Percentiles rank a stretch among this genome's conserved stretches.
phyloP scores from a whole-genome alignment of 1,140 invertebrate genomes.

The Leptopilina clavipes region DNA sequence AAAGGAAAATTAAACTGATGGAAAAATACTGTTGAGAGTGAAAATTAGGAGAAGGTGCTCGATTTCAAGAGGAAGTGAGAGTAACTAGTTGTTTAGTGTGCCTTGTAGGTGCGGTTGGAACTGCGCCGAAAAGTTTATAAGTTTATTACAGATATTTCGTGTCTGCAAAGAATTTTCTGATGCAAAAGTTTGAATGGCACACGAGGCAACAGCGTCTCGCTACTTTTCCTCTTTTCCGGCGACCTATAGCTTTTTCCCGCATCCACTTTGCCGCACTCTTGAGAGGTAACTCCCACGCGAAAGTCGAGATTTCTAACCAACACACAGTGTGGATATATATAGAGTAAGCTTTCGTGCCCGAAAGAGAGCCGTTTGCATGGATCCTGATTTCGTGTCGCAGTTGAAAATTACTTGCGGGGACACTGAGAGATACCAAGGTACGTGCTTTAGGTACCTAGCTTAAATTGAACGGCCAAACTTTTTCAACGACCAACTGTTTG shows the following conservation, averaged over 20 bases:
- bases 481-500: slow-evolving; percentile 31
- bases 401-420: slow-evolving; percentile 47
- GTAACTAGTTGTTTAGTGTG: slow-evolving; percentile 55
- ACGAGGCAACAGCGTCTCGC: slow-evolving; percentile 46
- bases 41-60: too few relatives aligned
- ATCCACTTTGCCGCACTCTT: slow-evolving; percentile 34
- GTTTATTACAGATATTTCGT: slow-evolving; percentile 60
- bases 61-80: slow-evolving; percentile 38
- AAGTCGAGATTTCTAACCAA: slow-evolving; percentile 42
- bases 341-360: slow-evolving; percentile 26
- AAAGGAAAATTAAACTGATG: too few relatives aligned
- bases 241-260: slow-evolving; percentile 36
- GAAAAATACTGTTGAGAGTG: too few relatives aligned
- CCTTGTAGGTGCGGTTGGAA: slow-evolving; percentile 33
- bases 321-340: not conserved
- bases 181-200: slow-evolving; percentile 61
- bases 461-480: slow-evolving; percentile 25
- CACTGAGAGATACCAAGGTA: slow-evolving; percentile 12
- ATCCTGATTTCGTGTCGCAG: slow-evolving; percentile 50
- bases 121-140: slow-evolving; percentile 57
- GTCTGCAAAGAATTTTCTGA: slow-evolving; percentile 59
- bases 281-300: slow-evolving; percentile 22
- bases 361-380: slow-evolving; percentile 46
- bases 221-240: slow-evolving; percentile 46
- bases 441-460: slow-evolving; percentile 25